These are phyloP conservation scores for Leptinotarsa defecta DNA, from an alignment of 1,140 invertebrate species.

Conservation along the genomic window DNA sequence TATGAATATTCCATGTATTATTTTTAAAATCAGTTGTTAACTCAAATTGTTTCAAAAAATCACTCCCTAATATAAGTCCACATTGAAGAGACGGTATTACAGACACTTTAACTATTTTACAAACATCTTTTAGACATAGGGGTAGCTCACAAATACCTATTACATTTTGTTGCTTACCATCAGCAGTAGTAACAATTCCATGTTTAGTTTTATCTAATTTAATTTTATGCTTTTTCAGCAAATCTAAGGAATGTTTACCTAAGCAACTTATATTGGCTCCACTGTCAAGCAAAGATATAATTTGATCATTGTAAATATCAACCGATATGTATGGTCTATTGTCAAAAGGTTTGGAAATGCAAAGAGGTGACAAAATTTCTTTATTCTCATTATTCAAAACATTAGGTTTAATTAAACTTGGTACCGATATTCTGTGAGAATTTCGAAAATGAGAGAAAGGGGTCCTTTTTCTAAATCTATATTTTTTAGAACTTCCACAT, in stretches of 20 bases:
- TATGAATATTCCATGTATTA: no score
- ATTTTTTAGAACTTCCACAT: no score
- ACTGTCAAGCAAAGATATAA: neutral
- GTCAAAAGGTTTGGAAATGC: neutral
- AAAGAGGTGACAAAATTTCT: neutral
- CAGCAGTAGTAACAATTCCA: neutral
- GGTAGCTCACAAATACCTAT: neutral
- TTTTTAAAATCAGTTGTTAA: no score
- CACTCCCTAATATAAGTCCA: neutral
- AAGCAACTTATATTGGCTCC: neutral
- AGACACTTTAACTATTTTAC: neutral
- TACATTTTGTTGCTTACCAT: neutral
- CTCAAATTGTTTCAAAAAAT: neutral
- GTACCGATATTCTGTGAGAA: no score
- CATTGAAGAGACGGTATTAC: neutral
- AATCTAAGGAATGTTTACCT: neutral
- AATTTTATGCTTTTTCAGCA: neutral
- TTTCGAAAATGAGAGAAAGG: no score
- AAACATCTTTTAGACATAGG: neutral
- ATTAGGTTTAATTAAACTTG: no score
- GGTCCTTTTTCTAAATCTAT: no score
- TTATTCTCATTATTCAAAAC: no score
- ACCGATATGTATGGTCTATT: conserved; percentile 3
- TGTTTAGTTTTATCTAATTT: neutral
- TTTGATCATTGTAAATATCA: neutral